phyloP scores from a whole-genome alignment of 2,888 invertebrate genomes.

The Stenchaetothrips biformis region DNA sequence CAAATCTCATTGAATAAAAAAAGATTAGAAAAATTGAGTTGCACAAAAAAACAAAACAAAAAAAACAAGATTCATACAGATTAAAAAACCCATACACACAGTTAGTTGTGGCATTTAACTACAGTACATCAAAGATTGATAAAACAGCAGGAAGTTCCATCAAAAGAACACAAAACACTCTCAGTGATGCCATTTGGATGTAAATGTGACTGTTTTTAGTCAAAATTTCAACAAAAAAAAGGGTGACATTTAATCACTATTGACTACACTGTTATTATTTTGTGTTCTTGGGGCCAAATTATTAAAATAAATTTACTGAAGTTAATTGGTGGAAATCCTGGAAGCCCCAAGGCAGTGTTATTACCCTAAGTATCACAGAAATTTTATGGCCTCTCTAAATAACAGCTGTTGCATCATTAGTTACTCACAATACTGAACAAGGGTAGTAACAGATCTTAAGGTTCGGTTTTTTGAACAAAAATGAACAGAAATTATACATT shows the following conservation, averaged over 20 bases:
- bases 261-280: too few species aligned
- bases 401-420: neutral
- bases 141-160: neutral
- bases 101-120: too few species aligned
- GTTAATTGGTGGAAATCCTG: too few species aligned
- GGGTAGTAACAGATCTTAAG: neutral
- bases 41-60: neutral
- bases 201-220: neutral
- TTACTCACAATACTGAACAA: neutral
- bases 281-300: too few species aligned
- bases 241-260: too few species aligned
- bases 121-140: neutral
- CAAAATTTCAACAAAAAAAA: too few species aligned
- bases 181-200: neutral
- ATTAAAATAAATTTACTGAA: too few species aligned
- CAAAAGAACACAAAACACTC: neutral
- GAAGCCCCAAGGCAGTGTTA: neutral
- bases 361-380: neutral
- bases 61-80: neutral
- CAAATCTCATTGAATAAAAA: neutral
- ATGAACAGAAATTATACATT: neutral
- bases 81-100: neutral
- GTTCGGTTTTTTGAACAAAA: neutral
- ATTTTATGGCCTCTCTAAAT: neutral
- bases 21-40: neutral